A percentile compares a stretch with the other conserved stretches of the same genome.
Evolutionary conservation across 1,140 invertebrate genomes (phyloP).

Genomic region (Drosophila sp.): DNA sequence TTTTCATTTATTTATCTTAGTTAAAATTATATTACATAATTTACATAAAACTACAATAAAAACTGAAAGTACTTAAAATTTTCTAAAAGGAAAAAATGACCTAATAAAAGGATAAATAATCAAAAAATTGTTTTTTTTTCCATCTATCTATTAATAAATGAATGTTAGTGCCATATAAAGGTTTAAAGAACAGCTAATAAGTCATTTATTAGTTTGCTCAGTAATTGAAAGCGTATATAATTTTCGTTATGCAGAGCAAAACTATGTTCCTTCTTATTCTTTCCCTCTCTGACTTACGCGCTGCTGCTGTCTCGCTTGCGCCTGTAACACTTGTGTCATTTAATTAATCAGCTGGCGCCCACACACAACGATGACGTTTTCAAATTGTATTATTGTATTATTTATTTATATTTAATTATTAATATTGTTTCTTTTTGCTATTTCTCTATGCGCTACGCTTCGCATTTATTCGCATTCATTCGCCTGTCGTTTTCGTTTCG

Average conservation of each 20-base stretch:
- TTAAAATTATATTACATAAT: too few species aligned
- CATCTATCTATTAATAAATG: too few species aligned
- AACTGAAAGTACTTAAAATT: too few species aligned
- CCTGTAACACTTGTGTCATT: conserved; percentile 37
- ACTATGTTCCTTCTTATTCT: neutral
- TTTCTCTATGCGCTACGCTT: conserved; percentile 36
- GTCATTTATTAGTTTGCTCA: too few species aligned
- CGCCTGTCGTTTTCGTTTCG: conserved; percentile 8
- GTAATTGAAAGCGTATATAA: neutral
- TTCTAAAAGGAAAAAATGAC: too few species aligned
- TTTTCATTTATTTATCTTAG: too few species aligned
- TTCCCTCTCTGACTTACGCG: neutral
- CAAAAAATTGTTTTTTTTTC: too few species aligned
- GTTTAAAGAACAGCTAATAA: too few species aligned
- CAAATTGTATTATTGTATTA: conserved; percentile 49
- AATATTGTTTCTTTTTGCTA: conserved; percentile 48
- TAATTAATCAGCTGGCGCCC: conserved; percentile 62
- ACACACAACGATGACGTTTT: conserved; percentile 61
- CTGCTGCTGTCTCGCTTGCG: conserved; percentile 15
- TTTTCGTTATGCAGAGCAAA: neutral
- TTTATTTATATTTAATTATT: conserved; percentile 41
- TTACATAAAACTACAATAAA: too few species aligned
- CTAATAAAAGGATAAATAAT: too few species aligned
- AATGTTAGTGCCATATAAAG: too few species aligned
- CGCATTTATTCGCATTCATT: conserved; percentile 18